Conservation (phyloP, 35 echinoderm and acorn worm genomes). For the Apostichopus californicus region DNA sequence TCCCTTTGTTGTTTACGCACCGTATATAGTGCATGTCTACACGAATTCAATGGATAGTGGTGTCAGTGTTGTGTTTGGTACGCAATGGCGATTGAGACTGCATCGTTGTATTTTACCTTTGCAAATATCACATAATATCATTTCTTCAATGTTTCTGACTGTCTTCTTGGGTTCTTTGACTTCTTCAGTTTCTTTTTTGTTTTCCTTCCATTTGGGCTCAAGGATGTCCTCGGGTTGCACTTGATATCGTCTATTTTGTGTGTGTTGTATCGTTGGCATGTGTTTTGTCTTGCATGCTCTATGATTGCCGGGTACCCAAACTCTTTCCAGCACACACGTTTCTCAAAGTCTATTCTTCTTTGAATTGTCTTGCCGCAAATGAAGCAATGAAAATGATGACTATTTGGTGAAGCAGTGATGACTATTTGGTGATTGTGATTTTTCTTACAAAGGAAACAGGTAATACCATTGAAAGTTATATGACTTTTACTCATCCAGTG, state of each 20-base stretch:
- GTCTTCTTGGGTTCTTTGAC: neutral
- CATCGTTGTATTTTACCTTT: neutral
- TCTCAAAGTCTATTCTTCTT: constrained; percentile 9
- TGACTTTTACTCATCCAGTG: neutral
- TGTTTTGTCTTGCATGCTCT: neutral
- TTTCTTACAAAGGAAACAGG: too few species aligned
- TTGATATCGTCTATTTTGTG: too few species aligned
- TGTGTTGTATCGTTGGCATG: too few species aligned
- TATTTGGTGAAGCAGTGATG: neutral
- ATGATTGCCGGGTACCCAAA: neutral
- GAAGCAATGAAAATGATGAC: neutral
- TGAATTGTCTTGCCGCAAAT: neutral
- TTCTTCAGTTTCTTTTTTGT: neutral
- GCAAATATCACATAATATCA: neutral
- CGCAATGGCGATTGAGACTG: neutral
- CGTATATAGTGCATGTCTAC: too few species aligned
- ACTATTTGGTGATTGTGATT: neutral
- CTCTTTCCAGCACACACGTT: constrained; percentile 17
- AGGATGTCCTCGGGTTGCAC: too few species aligned
- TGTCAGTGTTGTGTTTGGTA: neutral
- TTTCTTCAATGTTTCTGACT: neutral
- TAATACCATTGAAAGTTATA: neutral
- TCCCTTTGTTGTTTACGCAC: neutral
- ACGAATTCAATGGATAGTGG: neutral
- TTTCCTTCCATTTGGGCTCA: neutral